Evolutionary conservation across 1,140 invertebrate genomes (phyloP).

Genomic region (Micrasema minimum): DNA sequence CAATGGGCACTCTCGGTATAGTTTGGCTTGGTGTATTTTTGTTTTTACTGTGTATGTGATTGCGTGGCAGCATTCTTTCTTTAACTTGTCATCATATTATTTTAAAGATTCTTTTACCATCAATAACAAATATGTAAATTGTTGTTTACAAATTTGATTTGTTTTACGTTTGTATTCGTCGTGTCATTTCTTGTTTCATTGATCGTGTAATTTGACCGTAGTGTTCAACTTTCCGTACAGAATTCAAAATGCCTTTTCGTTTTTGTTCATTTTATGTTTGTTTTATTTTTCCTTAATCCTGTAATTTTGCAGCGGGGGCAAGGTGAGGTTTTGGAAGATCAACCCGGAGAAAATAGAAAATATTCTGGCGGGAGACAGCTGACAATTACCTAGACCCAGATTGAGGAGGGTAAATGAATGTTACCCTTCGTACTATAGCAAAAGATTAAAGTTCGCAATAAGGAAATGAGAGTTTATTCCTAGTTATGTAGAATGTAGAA

Average conservation of each 20-base stretch:
- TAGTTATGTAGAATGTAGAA: conserved; percentile 29
- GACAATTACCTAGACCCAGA: conserved; percentile 49
- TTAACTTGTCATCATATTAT: no score
- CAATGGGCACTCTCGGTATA: no score
- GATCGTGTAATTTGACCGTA: conserved; percentile 3
- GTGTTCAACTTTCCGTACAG: conserved; percentile 11
- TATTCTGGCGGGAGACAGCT: conserved; percentile 40
- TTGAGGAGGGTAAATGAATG: conserved; percentile 49
- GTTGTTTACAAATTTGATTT: neutral
- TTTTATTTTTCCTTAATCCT: conserved; percentile 46
- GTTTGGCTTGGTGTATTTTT: no score
- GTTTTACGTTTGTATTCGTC: neutral
- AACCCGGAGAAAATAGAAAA: conserved; percentile 47
- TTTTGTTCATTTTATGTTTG: conserved; percentile 39
- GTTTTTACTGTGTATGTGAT: no score
- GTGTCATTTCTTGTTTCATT: conserved; percentile 3
- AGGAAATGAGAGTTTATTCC: conserved; percentile 42
- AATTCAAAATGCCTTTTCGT: conserved; percentile 16
- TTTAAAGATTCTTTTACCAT: no score
- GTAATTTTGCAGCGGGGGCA: conserved; percentile 49
- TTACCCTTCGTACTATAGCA: conserved; percentile 50
- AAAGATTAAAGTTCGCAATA: conserved; percentile 50
- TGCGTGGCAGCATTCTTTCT: no score
- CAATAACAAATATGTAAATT: no score
- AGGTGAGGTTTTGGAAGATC: conserved; percentile 53